Conservation (phyloP, 2,888 invertebrate species). For the Hirudinaria manillensis region DNA sequence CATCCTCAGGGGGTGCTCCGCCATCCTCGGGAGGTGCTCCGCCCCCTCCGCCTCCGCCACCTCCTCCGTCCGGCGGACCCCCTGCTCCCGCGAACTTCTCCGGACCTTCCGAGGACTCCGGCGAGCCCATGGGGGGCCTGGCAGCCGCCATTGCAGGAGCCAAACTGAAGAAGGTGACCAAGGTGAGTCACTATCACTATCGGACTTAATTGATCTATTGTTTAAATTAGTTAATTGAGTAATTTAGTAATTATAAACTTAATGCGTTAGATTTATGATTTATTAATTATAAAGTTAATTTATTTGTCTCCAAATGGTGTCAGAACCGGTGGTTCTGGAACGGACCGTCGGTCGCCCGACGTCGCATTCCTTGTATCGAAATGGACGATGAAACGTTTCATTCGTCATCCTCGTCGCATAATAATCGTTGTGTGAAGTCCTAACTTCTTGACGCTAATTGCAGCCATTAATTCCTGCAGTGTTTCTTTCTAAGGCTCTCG, state of each 20-base stretch:
- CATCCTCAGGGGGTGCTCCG: neutral
- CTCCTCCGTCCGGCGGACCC: slow-evolving; percentile 21
- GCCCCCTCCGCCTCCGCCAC: slow-evolving; percentile 21
- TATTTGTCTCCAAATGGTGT: too few relatives aligned
- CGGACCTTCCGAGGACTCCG: neutral
- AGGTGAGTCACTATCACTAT: slow-evolving; percentile 9
- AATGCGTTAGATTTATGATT: too few relatives aligned
- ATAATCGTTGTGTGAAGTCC: too few relatives aligned
- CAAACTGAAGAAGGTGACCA: slow-evolving; percentile 28
- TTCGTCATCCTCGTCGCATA: too few relatives aligned
- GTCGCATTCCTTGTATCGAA: too few relatives aligned
- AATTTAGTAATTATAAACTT: neutral
- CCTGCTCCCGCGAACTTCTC: neutral
- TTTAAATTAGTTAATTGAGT: neutral
- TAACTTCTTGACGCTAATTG: too few relatives aligned
- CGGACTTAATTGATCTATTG: neutral
- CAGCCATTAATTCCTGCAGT: too few relatives aligned
- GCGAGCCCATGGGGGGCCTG: slow-evolving; percentile 19
- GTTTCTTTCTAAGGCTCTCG: too few relatives aligned
- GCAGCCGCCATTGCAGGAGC: slow-evolving; percentile 32
- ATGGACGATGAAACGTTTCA: too few relatives aligned
- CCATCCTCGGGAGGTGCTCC: slow-evolving; percentile 17
- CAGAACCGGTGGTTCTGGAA: too few relatives aligned
- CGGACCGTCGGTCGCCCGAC: too few relatives aligned
- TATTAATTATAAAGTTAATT: too few relatives aligned